Percentiles rank a stretch among this genome's conserved stretches.
Evolutionary conservation across 2,888 invertebrate genomes (phyloP).

Genomic region (Lithosia quadra): DNA sequence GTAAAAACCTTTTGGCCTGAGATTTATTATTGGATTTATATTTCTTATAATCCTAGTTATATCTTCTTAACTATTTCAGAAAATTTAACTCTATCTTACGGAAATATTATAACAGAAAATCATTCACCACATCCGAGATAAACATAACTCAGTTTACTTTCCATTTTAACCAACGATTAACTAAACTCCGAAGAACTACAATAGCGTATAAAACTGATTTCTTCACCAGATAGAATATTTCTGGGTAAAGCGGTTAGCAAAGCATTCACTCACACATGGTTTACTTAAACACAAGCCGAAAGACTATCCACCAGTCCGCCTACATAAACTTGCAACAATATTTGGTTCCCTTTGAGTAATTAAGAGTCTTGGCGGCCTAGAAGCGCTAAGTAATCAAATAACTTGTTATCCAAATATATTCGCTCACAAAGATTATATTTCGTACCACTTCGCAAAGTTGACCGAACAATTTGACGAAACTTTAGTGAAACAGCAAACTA

Average conservation of each 20-base stretch:
- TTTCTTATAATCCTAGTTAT: not conserved
- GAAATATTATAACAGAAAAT: not conserved
- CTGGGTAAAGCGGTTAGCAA: not conserved
- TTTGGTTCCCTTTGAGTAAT: constrained; percentile 66
- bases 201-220: constrained; percentile 5
- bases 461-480: constrained; percentile 33
- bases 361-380: constrained; percentile 51
- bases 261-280: not conserved
- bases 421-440: constrained; percentile 30
- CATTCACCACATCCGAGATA: not conserved
- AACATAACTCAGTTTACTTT: constrained; percentile 31
- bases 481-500: constrained; percentile 33
- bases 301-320: constrained; percentile 34
- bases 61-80: not conserved
- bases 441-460: constrained; percentile 28
- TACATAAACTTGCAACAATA: constrained; percentile 43
- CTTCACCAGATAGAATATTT: not conserved
- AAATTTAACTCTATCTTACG: not conserved
- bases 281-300: constrained; percentile 8
- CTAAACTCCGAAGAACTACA: constrained; percentile 31
- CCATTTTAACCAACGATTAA: constrained; percentile 29
- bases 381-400: constrained; percentile 53
- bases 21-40: not conserved
- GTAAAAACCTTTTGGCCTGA: not conserved
- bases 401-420: constrained; percentile 47